phyloP scores from a whole-genome alignment of 2,888 invertebrate genomes.

The Blastobasis adustella region DNA sequence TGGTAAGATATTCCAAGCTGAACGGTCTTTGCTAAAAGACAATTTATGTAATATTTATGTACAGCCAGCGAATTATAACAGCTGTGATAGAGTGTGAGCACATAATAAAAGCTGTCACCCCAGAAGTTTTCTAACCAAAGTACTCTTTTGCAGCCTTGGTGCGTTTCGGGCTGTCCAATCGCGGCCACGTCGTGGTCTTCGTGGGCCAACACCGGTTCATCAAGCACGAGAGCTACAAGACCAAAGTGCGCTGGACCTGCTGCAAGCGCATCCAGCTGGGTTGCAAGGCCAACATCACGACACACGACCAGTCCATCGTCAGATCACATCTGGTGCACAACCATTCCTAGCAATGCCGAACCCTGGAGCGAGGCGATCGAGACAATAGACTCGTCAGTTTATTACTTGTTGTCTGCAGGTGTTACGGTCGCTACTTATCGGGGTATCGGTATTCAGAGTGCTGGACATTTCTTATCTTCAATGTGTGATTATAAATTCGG shows the following conservation, averaged over 20 bases:
- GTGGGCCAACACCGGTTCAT: conserved; percentile 53
- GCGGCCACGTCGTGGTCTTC: conserved; percentile 51
- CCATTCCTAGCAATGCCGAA: conserved; percentile 26
- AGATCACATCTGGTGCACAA: conserved; percentile 49
- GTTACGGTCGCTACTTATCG: no score
- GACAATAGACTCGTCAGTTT: no score
- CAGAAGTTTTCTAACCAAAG: neutral
- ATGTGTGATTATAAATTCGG: no score
- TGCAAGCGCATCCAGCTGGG: conserved; percentile 44
- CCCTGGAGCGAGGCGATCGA: no score
- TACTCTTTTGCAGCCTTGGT: conserved; percentile 33
- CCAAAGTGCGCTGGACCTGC: conserved; percentile 62
- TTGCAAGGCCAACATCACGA: conserved; percentile 55
- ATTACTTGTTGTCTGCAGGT: no score
- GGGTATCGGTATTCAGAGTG: no score
- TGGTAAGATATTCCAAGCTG: no score
- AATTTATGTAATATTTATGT: neutral
- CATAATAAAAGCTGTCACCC: no score
- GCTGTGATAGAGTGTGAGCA: no score
- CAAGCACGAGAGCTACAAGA: conserved; percentile 58
- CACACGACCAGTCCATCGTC: conserved; percentile 39
- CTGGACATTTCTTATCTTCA: no score
- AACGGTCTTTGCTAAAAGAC: no score
- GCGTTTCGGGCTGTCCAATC: conserved; percentile 49
- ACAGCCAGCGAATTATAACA: no score